These are phyloP conservation scores for Galagoides demidoff DNA, from an alignment of 2,797 vertebrate genomes.

Conservation along the genomic window DNA sequence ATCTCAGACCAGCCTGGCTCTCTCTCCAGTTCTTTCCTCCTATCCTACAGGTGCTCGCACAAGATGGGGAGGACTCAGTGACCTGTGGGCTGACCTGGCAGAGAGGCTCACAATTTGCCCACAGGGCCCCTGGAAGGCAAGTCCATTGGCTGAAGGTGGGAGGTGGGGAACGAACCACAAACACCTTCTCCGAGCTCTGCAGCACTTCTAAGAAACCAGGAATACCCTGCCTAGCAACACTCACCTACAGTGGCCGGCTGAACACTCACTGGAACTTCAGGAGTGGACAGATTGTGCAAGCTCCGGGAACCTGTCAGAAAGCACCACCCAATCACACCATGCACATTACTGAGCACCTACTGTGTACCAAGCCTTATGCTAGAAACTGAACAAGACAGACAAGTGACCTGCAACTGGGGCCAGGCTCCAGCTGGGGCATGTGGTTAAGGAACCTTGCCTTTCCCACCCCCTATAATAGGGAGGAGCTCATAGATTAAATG, in stretches of 20 bases:
- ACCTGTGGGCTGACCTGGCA: neutral
- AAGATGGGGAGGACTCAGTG: neutral
- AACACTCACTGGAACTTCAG: neutral
- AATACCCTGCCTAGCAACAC: neutral
- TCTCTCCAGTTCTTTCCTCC: neutral
- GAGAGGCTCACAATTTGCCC: neutral
- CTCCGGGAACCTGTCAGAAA: slow-evolving; percentile 62
- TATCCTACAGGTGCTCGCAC: neutral
- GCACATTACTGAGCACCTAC: neutral
- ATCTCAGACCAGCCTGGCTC: neutral
- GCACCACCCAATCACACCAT: neutral
- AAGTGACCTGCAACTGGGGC: neutral
- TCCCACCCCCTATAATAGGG: accelerated
- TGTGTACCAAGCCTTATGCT: neutral
- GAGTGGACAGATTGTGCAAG: neutral
- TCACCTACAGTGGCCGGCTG: slow-evolving; percentile 56
- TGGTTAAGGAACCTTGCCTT: neutral
- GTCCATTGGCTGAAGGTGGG: neutral
- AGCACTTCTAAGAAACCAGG: accelerated
- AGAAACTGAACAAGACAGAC: neutral
- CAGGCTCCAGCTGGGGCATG: neutral
- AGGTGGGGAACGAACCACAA: too few species aligned
- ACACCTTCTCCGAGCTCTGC: neutral
- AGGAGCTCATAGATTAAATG: neutral
- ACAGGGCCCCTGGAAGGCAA: neutral